These are phyloP conservation scores for Lerema accius DNA, from an alignment of 1,140 invertebrate genomes.

Conservation along the genomic window DNA sequence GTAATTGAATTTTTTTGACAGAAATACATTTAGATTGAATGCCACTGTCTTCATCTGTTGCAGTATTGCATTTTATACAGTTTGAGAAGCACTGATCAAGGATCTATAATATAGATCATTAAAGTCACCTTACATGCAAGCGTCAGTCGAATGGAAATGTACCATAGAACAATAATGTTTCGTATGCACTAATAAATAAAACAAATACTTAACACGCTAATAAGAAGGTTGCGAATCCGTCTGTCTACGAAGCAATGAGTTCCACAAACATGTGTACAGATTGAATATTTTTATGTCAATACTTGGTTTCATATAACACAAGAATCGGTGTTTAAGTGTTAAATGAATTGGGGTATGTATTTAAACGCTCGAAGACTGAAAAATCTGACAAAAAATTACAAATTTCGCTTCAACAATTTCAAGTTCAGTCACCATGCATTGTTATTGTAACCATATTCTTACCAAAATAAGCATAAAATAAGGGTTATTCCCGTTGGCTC, in stretches of 20 bases:
- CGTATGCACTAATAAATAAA: slow-evolving; percentile 49
- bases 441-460: no score
- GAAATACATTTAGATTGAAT: no score
- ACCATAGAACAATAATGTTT: slow-evolving; percentile 61
- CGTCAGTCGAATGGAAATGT: slow-evolving; percentile 52
- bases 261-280: slow-evolving; percentile 50
- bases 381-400: no score
- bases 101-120: neutral
- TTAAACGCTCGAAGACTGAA: no score
- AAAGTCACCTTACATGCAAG: slow-evolving; percentile 3
- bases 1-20: no score
- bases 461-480: no score
- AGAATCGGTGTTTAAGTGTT: neutral
- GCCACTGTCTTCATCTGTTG: no score
- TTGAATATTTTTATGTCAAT: slow-evolving; percentile 60
- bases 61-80: neutral
- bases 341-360: no score
- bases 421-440: no score
- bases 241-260: slow-evolving; percentile 46
- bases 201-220: slow-evolving; percentile 60
- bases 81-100: slow-evolving; percentile 1
- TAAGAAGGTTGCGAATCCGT: slow-evolving; percentile 52
- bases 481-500: no score
- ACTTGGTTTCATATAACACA: slow-evolving; percentile 35
- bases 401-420: no score